Percentiles rank a stretch among this genome's conserved stretches.
Evolutionary conservation across 2,113 vertebrate genomes (phyloP).

Genomic region (Catharus fuscescens): DNA sequence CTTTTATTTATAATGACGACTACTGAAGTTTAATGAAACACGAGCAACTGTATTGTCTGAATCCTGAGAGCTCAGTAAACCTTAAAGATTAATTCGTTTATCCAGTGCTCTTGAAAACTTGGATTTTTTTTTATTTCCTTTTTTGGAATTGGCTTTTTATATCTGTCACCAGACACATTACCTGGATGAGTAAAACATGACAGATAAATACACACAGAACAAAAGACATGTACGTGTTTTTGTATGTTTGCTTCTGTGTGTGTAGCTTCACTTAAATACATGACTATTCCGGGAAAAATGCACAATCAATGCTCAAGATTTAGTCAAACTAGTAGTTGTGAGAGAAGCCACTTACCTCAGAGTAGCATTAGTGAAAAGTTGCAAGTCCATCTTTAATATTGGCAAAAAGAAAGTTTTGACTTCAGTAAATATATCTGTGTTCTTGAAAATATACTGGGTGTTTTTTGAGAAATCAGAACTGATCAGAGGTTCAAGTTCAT

Average conservation of each 20-base stretch:
- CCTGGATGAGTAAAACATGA: not conserved
- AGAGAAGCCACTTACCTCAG: not conserved
- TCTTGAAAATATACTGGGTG: not conserved
- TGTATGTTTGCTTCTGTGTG: fast-evolving
- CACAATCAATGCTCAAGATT: not conserved
- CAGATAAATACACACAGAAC: not conserved
- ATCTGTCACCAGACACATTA: not conserved
- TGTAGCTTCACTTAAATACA: not conserved
- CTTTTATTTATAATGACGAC: not conserved
- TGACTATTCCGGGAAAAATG: not conserved
- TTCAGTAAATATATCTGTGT: not conserved
- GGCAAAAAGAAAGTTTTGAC: not conserved
- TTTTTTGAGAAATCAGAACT: not conserved
- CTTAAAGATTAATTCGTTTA: not conserved
- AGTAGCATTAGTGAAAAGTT: not conserved
- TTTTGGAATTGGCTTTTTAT: not conserved
- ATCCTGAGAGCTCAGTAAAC: not conserved
- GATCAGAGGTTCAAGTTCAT: not conserved
- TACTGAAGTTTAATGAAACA: not conserved
- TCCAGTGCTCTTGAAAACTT: not conserved
- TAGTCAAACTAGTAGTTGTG: not conserved
- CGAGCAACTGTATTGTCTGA: not conserved
- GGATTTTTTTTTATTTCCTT: not conserved
- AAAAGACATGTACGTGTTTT: fast-evolving
- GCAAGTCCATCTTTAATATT: not conserved